A percentile compares a stretch with the other conserved stretches of the same genome.
Evolutionary conservation across 2,797 vertebrate genomes (phyloP).

Genomic region (Salmo trutta): DNA sequence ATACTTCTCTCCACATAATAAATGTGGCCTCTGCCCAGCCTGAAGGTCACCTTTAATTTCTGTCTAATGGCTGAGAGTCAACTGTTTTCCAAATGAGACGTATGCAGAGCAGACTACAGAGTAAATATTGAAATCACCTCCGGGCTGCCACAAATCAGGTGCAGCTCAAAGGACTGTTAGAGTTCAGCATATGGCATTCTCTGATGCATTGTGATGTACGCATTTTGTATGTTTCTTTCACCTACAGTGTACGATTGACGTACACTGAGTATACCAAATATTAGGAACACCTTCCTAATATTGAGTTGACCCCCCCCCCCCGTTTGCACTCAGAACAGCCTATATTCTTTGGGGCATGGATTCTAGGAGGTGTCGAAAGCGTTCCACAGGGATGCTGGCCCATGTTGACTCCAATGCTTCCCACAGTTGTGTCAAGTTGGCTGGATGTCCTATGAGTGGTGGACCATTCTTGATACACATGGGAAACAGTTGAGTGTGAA

Average conservation of each 20-base stretch:
- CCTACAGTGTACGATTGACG: neutral
- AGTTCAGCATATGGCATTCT: slow-evolving; percentile 54
- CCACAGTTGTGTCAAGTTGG: too few relatives aligned
- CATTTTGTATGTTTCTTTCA: neutral
- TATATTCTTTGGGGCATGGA: too few relatives aligned
- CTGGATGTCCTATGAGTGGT: too few relatives aligned
- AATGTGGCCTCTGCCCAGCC: slow-evolving; percentile 82
- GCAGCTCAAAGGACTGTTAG: slow-evolving; percentile 53
- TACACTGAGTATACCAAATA: neutral
- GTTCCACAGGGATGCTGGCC: too few relatives aligned
- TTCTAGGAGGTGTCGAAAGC: too few relatives aligned
- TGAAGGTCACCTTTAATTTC: slow-evolving; percentile 98
- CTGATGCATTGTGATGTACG: slow-evolving; percentile 36
- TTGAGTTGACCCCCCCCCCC: too few relatives aligned
- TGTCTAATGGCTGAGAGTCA: slow-evolving; percentile 83
- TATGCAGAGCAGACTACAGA: slow-evolving; percentile 76
- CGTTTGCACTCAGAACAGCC: too few relatives aligned
- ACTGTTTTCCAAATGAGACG: slow-evolving; percentile 86
- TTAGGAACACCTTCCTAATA: too few relatives aligned
- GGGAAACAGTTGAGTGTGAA: too few relatives aligned
- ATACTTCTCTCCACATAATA: slow-evolving; percentile 78
- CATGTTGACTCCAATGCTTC: too few relatives aligned
- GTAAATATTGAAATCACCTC: slow-evolving; percentile 81
- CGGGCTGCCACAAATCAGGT: slow-evolving; percentile 72
- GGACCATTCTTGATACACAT: too few relatives aligned